Evolutionary conservation across 2,797 vertebrate species (phyloP).

Genomic region (Pangasius mekongensis): DNA sequence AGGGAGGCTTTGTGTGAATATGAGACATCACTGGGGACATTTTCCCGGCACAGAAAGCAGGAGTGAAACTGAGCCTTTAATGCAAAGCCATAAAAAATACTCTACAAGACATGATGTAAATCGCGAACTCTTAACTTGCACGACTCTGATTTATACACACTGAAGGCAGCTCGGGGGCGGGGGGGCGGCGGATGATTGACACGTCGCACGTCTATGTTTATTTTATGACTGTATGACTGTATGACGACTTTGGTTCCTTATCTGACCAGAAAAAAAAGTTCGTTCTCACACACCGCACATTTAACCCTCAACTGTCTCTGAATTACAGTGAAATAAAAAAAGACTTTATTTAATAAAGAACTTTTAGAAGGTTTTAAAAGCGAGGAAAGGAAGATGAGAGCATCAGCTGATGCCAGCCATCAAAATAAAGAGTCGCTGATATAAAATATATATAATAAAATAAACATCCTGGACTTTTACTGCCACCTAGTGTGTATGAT

Average conservation of each 20-base stretch:
- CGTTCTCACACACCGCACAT: background rate
- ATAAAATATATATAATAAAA: background rate
- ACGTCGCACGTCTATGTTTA: background rate
- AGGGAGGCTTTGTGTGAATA: background rate
- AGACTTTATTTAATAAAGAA: background rate
- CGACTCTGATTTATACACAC: background rate
- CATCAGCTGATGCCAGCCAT: background rate
- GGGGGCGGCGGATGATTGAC: background rate
- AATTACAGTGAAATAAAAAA: background rate
- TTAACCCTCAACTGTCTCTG: background rate
- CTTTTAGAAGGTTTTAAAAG: background rate
- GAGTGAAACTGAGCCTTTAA: conserved; percentile 1
- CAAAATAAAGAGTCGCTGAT: background rate
- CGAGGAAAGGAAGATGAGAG: background rate
- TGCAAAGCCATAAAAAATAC: background rate
- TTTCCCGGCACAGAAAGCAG: background rate
- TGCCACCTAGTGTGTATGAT: conserved; percentile 3
- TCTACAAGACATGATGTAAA: conserved; percentile 1
- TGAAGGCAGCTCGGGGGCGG: background rate
- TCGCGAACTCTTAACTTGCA: background rate
- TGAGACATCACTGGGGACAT: background rate
- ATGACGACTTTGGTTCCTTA: background rate
- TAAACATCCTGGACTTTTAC: background rate
- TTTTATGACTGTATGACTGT: background rate
- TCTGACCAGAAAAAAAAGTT: background rate